Conservation (phyloP, 2,113 vertebrate species). For the Erpornis zantholeuca region DNA sequence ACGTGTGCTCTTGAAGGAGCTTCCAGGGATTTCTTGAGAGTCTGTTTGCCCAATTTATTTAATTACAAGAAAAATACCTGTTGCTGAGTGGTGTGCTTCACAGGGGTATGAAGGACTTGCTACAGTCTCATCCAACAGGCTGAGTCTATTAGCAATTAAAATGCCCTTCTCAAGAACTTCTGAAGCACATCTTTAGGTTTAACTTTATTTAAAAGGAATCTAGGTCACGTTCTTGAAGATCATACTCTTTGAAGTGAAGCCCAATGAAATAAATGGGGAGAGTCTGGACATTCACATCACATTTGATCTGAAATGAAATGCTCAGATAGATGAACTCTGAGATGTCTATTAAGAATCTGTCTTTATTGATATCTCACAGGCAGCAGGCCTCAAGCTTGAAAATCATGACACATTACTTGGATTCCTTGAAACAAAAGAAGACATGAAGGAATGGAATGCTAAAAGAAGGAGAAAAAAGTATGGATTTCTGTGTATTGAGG, state of each 20-base stretch:
- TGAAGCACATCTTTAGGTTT: not conserved
- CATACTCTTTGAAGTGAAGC: not conserved
- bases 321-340: not conserved
- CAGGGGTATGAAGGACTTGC: not conserved
- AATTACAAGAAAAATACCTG: not conserved
- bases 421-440: not conserved
- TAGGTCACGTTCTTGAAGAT: not conserved
- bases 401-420: not conserved
- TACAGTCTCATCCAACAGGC: not conserved
- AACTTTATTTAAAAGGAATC: not conserved
- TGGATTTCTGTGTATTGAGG: not conserved
- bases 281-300: not conserved
- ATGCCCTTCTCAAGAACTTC: not conserved
- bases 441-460: not conserved
- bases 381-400: not conserved
- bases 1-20: rapidly evolving
- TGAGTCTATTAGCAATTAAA: not conserved
- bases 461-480: not conserved
- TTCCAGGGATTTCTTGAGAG: not conserved
- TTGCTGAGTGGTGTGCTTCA: not conserved
- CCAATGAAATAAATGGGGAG: not conserved
- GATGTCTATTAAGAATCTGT: not conserved
- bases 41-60: not conserved
- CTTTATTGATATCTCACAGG: not conserved
- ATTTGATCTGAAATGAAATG: not conserved